Conservation (phyloP, 2,113 vertebrate genomes). For the Corythornis vintsioides region DNA sequence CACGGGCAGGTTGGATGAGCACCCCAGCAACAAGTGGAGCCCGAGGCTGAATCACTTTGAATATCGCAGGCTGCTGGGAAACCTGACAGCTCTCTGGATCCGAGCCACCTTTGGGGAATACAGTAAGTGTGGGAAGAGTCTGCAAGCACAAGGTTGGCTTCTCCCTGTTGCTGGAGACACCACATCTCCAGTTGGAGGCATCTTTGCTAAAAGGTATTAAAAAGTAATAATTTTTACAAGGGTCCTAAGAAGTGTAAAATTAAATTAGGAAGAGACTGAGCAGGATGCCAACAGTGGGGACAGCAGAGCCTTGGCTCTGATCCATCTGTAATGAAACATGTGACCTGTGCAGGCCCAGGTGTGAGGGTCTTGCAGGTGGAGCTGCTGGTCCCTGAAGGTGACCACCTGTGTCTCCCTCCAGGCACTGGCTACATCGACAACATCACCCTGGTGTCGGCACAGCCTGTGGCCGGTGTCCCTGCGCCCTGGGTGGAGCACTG, state of each 20-base stretch:
- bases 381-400: rapidly evolving
- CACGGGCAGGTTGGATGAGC: slow-evolving; percentile 83
- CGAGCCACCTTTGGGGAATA: slow-evolving; percentile 88
- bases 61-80: slow-evolving; percentile 86
- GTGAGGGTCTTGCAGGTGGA: not conserved
- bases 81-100: slow-evolving; percentile 89
- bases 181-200: not conserved
- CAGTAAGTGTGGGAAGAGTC: slow-evolving; percentile 74
- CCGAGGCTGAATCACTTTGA: slow-evolving; percentile 84
- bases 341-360: rapidly evolving
- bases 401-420: slow-evolving; percentile 17
- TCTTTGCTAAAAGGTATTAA: not conserved
- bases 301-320: not conserved
- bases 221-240: not conserved
- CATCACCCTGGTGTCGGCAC: slow-evolving; percentile 83
- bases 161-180: rapidly evolving
- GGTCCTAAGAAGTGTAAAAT: not conserved
- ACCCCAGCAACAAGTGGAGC: slow-evolving; percentile 81
- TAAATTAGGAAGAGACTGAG: not conserved
- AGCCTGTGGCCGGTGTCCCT: slow-evolving; percentile 49
- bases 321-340: not conserved
- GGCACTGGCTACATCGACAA: slow-evolving; percentile 91
- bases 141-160: not conserved
- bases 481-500: slow-evolving; percentile 89
- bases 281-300: not conserved